Percentiles rank a stretch among this genome's conserved stretches.
Evolutionary conservation across 1,140 invertebrate species (phyloP).

Genomic region (Philotrypesis tridentata): DNA sequence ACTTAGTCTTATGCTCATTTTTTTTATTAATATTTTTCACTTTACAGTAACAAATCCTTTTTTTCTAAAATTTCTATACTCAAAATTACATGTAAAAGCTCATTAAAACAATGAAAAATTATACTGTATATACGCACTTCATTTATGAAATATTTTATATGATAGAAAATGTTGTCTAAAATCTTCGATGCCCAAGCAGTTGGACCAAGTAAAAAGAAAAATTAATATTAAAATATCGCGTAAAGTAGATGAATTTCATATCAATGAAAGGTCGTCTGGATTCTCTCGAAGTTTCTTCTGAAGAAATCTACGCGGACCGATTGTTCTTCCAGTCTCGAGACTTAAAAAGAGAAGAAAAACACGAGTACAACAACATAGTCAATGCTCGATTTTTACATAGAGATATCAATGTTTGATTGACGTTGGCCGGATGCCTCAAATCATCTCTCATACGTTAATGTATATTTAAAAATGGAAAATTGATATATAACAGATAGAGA

Average conservation of each 20-base stretch:
- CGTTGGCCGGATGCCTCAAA: conserved; percentile 3
- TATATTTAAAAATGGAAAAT: conserved; percentile 41
- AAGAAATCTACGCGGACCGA: conserved; percentile 21
- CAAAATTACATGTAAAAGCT: neutral
- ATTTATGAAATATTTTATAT: neutral
- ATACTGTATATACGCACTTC: neutral
- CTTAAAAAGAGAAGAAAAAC: conserved; percentile 41
- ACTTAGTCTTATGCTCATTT: neutral
- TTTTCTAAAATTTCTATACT: too few species aligned
- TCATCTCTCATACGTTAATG: conserved; percentile 26
- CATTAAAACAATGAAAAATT: neutral
- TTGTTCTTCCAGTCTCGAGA: conserved; percentile 26
- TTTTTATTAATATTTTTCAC: neutral
- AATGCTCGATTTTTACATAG: conserved; percentile 46
- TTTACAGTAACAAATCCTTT: neutral
- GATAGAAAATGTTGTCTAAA: neutral
- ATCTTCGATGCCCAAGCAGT: neutral
- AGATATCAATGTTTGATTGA: conserved; percentile 41
- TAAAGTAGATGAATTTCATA: conserved; percentile 13
- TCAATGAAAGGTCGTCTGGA: neutral
- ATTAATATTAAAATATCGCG: neutral
- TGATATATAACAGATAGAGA: conserved; percentile 21
- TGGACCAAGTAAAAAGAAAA: conserved; percentile 27
- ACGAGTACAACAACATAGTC: conserved; percentile 47
- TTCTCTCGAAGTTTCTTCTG: conserved; percentile 33